These are phyloP conservation scores for Charadrius vociferus DNA, from an alignment of 2,113 vertebrate genomes.

Conservation along the genomic window DNA sequence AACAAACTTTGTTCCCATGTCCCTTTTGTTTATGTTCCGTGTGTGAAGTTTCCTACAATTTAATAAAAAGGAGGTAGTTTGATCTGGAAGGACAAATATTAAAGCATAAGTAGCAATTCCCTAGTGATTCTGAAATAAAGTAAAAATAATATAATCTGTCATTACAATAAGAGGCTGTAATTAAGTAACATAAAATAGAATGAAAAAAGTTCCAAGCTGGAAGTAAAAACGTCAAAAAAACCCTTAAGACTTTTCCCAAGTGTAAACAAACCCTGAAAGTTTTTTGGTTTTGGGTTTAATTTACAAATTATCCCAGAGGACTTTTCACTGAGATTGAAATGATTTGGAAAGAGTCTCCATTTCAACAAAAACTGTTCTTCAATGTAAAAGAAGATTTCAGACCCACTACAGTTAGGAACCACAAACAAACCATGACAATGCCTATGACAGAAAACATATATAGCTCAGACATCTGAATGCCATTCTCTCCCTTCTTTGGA, in stretches of 20 bases:
- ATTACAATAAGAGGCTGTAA: neutral
- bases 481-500: neutral
- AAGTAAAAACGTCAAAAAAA: neutral
- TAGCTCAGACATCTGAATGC: neutral
- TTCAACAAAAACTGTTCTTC: neutral
- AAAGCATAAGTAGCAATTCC: neutral
- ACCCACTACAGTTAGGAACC: neutral
- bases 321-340: neutral
- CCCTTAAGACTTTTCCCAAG: neutral
- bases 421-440: neutral
- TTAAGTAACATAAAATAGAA: neutral
- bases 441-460: neutral
- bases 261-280: neutral
- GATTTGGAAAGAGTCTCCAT: neutral
- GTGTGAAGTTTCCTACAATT: neutral
- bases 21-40: neutral
- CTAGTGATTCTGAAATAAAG: neutral
- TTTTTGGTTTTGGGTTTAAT: neutral
- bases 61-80: conserved; percentile 8
- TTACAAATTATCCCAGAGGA: neutral
- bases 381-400: neutral
- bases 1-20: neutral
- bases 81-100: neutral
- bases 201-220: neutral
- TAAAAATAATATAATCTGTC: neutral